phyloP scores from a whole-genome alignment of 2,113 vertebrate species.

The Panurus biarmicus region DNA sequence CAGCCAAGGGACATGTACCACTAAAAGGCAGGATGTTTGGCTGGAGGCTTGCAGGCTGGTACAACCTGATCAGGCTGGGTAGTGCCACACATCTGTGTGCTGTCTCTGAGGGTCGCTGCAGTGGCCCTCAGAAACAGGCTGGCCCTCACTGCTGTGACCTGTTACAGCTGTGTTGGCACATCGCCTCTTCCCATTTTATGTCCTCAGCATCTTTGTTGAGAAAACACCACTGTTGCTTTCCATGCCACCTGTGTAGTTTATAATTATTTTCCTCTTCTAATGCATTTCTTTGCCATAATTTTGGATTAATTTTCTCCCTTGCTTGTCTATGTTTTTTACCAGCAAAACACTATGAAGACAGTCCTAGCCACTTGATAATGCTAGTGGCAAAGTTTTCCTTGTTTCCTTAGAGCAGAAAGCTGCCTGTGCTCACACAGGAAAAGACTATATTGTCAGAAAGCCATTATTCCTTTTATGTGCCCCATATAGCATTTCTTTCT shows the following conservation, averaged over 20 bases:
- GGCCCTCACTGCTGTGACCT: neutral
- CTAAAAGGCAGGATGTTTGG: constrained; percentile 3
- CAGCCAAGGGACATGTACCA: neutral
- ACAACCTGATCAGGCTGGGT: neutral
- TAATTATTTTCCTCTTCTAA: neutral
- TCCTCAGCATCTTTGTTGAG: neutral
- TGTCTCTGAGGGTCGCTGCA: neutral
- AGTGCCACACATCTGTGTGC: neutral
- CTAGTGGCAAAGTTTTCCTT: neutral
- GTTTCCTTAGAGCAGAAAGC: neutral
- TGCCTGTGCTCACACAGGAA: neutral
- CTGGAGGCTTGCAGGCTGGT: neutral
- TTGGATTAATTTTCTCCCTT: neutral
- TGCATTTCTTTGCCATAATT: neutral
- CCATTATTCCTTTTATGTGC: constrained; percentile 6
- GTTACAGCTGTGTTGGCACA: neutral
- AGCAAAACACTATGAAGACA: neutral
- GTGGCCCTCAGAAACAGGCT: neutral
- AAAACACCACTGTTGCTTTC: neutral
- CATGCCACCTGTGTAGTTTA: neutral
- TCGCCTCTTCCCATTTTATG: neutral
- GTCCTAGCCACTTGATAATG: neutral
- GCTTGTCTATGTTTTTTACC: neutral
- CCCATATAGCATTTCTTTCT: constrained; percentile 9
- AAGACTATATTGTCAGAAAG: constrained; percentile 17